Evolutionary conservation across 2,888 invertebrate species (phyloP).

Genomic region (Ecliptopera silaceata): DNA sequence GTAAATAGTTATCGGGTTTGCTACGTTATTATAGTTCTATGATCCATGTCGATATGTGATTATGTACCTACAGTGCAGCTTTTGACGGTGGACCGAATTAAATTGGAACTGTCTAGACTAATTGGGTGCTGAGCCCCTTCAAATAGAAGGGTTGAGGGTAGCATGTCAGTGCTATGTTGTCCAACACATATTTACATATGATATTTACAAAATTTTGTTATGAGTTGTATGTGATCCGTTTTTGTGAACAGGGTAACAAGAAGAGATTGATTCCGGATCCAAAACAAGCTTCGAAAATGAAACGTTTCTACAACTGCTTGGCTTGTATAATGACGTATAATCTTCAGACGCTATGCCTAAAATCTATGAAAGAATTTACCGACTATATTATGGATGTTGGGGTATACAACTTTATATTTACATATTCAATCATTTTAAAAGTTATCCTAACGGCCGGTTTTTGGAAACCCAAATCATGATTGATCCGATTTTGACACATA

Average conservation of each 20-base stretch:
- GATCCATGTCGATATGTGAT: slow-evolving; percentile 1
- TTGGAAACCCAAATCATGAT: too few relatives aligned
- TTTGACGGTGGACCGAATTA: slow-evolving; percentile 1
- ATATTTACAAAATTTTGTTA: background rate
- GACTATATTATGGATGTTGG: slow-evolving; percentile 89
- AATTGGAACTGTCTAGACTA: slow-evolving; percentile 19
- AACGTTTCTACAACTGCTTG: slow-evolving; percentile 92
- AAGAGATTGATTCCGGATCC: slow-evolving; percentile 87
- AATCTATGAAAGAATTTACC: slow-evolving; percentile 90
- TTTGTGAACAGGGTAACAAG: slow-evolving; percentile 82
- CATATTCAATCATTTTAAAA: too few relatives aligned
- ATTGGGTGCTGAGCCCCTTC: slow-evolving; percentile 25
- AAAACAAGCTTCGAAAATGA: slow-evolving; percentile 85
- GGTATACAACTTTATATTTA: slow-evolving; percentile 67
- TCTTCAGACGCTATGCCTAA: slow-evolving; percentile 90
- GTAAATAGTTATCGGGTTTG: background rate
- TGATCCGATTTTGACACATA: too few relatives aligned
- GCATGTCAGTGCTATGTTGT: background rate
- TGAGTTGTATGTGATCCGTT: background rate
- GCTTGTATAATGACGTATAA: slow-evolving; percentile 94
- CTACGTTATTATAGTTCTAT: background rate
- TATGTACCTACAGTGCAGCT: background rate
- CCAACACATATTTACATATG: slow-evolving; percentile 1
- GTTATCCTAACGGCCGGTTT: too few relatives aligned
- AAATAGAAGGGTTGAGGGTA: slow-evolving; percentile 8